Percentiles rank a stretch among this genome's conserved stretches.
Evolutionary conservation across 23 tunicate species (phyloP).

Genomic region (Phallusia fumigata): DNA sequence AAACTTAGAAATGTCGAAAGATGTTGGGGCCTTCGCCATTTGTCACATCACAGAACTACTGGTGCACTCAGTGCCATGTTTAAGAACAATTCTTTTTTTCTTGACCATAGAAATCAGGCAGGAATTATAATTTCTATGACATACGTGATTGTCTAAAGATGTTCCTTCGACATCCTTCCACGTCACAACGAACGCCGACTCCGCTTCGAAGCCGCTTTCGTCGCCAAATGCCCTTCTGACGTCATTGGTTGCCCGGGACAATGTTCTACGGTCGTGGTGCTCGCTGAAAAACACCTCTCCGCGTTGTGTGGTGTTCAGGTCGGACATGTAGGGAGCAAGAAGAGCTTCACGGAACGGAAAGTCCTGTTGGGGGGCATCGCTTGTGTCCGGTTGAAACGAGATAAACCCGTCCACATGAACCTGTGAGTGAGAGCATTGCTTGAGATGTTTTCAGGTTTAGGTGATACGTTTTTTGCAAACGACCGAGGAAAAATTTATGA

Average conservation of each 20-base stretch:
- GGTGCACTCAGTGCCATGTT: too few relatives aligned
- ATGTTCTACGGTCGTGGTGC: constrained; percentile 29
- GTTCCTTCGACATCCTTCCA: constrained; percentile 72
- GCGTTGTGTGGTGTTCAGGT: constrained; percentile 47
- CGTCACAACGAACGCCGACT: constrained; percentile 78
- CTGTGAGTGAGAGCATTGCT: constrained; percentile 12
- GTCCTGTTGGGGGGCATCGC: constrained; percentile 22
- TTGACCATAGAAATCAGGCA: too few relatives aligned
- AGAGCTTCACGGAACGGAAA: constrained; percentile 67
- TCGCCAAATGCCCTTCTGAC: constrained; percentile 52
- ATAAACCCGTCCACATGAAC: constrained; percentile 81
- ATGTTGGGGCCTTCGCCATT: too few relatives aligned
- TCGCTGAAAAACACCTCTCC: constrained; percentile 72
- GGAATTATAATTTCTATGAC: not conserved
- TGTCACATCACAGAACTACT: too few relatives aligned
- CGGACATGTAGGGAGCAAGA: constrained; percentile 79
- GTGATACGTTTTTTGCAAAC: too few relatives aligned
- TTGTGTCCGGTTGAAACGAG: constrained; percentile 45
- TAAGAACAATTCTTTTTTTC: too few relatives aligned
- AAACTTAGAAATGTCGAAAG: too few relatives aligned
- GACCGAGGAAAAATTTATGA: too few relatives aligned
- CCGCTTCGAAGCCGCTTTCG: constrained; percentile 63
- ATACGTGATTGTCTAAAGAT: constrained; percentile 47
- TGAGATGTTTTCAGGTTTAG: too few relatives aligned
- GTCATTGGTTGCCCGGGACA: constrained; percentile 63